Percentiles rank a stretch among this genome's conserved stretches.
Evolutionary conservation across 2,797 vertebrate genomes (phyloP).

Genomic region (Cirrhinus molitorella): DNA sequence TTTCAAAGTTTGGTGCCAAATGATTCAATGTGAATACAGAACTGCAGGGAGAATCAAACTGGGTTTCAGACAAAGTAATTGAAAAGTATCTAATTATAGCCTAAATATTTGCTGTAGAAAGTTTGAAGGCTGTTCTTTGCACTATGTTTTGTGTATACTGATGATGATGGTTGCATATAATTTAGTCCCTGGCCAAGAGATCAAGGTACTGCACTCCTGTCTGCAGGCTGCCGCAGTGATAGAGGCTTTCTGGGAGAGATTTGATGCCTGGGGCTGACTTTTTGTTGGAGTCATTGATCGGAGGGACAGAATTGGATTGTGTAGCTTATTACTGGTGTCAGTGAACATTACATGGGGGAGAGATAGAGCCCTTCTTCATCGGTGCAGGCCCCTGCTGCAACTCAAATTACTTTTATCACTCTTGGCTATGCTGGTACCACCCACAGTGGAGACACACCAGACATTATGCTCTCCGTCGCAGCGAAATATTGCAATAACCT

Average conservation of each 20-base stretch:
- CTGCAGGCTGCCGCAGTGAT: slow-evolving; percentile 25
- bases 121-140: neutral
- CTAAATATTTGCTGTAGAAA: neutral
- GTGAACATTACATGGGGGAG: slow-evolving; percentile 73
- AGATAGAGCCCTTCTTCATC: slow-evolving; percentile 56
- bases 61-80: neutral
- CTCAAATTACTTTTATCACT: slow-evolving; percentile 70
- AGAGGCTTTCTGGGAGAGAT: slow-evolving; percentile 39
- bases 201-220: slow-evolving; percentile 7
- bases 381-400: slow-evolving; percentile 52
- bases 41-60: neutral
- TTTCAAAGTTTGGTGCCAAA: neutral
- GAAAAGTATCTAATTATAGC: neutral
- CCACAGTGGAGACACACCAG: slow-evolving; percentile 21
- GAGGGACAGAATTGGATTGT: slow-evolving; percentile 75
- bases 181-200: slow-evolving; percentile 25
- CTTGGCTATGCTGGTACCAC: slow-evolving; percentile 59
- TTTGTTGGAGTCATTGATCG: slow-evolving; percentile 78
- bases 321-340: slow-evolving; percentile 78
- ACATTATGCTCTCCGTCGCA: slow-evolving; percentile 11
- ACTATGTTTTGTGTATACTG: neutral
- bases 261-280: slow-evolving; percentile 63
- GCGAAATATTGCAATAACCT: slow-evolving; percentile 12
- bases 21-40: neutral
- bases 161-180: slow-evolving; percentile 9